phyloP scores from a whole-genome alignment of 1,140 invertebrate species.

The Cataglyphis hispanica region DNA sequence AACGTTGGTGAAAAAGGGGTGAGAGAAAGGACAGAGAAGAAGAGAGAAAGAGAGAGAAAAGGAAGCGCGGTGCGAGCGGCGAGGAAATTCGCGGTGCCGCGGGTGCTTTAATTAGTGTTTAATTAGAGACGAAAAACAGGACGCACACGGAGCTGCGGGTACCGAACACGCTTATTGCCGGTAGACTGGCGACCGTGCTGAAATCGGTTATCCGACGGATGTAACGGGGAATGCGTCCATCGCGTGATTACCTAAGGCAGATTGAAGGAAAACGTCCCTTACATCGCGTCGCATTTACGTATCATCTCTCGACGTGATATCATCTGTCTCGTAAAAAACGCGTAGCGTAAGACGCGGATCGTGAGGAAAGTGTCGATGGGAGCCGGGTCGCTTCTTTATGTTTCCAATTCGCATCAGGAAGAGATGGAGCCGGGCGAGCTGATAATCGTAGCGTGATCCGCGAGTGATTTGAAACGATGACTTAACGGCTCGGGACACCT shows the following conservation, averaged over 20 bases:
- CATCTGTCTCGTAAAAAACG: background rate
- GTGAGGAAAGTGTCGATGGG: background rate
- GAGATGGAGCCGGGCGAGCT: constrained; percentile 5
- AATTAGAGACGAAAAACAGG: constrained; percentile 65
- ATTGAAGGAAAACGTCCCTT: background rate
- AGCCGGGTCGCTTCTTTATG: constrained; percentile 27
- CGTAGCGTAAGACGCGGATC: background rate
- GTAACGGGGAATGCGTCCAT: constrained; percentile 17
- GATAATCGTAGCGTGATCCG: constrained; percentile 35
- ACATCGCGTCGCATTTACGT: background rate
- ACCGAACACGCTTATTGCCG: constrained; percentile 10
- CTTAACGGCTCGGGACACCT: constrained; percentile 19
- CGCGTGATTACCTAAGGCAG: background rate
- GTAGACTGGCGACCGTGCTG: background rate
- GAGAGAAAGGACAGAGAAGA: constrained; percentile 13
- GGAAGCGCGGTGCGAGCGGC: background rate
- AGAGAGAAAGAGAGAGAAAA: background rate
- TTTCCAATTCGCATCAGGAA: background rate
- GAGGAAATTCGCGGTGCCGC: constrained; percentile 17
- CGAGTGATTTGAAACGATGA: constrained; percentile 45
- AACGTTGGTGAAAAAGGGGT: background rate
- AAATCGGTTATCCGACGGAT: background rate
- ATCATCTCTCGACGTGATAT: background rate
- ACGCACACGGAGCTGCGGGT: background rate
- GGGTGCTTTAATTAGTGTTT: constrained; percentile 69